Conservation (phyloP, 2,888 invertebrate genomes). For the Stenoptilia bipunctidactyla region DNA sequence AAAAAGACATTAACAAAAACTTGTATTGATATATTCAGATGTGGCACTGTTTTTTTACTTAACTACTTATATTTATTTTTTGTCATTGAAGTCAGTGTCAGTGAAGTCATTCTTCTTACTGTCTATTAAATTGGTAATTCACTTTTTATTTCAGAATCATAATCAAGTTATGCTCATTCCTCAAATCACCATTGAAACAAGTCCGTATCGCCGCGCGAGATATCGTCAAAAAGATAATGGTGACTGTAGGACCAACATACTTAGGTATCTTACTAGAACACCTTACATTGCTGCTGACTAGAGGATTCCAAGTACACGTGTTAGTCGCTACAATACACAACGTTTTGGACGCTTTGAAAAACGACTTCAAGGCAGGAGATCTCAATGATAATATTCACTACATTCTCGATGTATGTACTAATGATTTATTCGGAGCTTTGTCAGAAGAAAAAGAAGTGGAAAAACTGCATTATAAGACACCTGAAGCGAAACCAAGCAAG, state of each 20-base stretch:
- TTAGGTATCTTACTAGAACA: conserved; percentile 83
- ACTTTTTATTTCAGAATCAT: conserved; percentile 74
- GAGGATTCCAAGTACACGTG: conserved; percentile 96
- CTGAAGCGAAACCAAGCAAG: conserved; percentile 84
- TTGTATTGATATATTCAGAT: too few species aligned
- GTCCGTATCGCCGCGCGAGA: conserved; percentile 88
- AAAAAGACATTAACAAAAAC: too few species aligned
- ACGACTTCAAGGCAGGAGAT: conserved; percentile 79
- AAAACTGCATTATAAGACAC: conserved; percentile 83
- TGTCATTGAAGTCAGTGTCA: too few species aligned
- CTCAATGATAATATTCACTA: conserved; percentile 83
- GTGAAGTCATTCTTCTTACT: too few species aligned
- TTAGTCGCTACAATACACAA: conserved; percentile 90
- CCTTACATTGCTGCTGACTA: conserved; percentile 82
- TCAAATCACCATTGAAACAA: conserved; percentile 90
- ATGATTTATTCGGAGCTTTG: conserved; percentile 89
- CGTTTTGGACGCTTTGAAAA: conserved; percentile 80
- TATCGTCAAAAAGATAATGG: conserved; percentile 92
- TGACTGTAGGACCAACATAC: conserved; percentile 86
- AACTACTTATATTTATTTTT: too few species aligned
- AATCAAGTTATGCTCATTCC: conserved; percentile 89
- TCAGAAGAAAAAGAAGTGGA: conserved; percentile 94
- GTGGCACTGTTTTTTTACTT: too few species aligned
- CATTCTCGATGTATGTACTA: conserved; percentile 85
- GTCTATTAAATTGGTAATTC: conserved; percentile 1